Evolutionary conservation across 2,113 vertebrate species (phyloP).

Genomic region (Todiramphus saurophagus): DNA sequence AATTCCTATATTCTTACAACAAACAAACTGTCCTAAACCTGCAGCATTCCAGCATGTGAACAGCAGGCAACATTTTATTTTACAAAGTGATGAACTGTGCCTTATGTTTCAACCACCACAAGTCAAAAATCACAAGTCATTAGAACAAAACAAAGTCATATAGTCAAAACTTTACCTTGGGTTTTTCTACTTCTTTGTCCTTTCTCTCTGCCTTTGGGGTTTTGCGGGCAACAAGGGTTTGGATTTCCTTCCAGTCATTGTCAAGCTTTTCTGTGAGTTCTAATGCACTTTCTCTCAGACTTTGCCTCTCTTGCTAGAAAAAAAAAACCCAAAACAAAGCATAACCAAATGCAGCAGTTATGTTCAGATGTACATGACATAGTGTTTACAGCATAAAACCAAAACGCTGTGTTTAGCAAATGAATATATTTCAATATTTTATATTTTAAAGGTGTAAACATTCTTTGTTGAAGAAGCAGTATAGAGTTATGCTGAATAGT

Average conservation of each 20-base stretch:
- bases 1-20: not conserved
- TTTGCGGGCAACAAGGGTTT: conserved; percentile 82
- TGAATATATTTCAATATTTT: not conserved
- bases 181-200: conserved; percentile 73
- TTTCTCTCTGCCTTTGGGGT: conserved; percentile 72
- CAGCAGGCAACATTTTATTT: not conserved
- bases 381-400: not conserved
- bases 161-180: conserved; percentile 76
- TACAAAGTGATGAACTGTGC: not conserved
- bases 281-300: conserved; percentile 84
- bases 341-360: not conserved
- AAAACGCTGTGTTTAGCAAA: not conserved
- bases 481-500: not conserved
- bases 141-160: not conserved
- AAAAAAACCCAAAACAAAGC: not conserved
- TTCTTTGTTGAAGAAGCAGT: not conserved
- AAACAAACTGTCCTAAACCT: not conserved
- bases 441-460: not conserved
- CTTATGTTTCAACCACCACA: not conserved
- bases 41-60: not conserved
- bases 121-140: not conserved
- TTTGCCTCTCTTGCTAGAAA: conserved; percentile 87
- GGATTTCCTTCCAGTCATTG: conserved; percentile 92
- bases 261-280: conserved; percentile 95
- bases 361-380: not conserved